These are phyloP conservation scores for Oreohelix idahoensis DNA, from an alignment of 1,140 invertebrate genomes.

Conservation along the genomic window DNA sequence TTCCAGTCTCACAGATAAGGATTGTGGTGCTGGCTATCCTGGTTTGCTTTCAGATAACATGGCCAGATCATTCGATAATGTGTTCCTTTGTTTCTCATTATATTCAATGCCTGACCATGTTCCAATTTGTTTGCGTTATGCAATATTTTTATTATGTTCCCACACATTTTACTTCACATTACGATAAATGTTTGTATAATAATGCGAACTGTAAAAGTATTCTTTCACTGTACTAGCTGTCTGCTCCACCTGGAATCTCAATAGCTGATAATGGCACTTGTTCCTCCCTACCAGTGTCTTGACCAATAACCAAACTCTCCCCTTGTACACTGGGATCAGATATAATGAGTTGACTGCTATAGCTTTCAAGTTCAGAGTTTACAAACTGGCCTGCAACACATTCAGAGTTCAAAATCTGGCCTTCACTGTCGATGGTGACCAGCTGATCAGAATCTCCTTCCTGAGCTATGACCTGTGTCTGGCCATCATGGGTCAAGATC, in stretches of 20 bases:
- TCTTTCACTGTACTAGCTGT: not conserved
- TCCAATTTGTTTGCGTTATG: too few relatives aligned
- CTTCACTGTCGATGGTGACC: slow-evolving; percentile 4
- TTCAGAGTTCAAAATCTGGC: slow-evolving; percentile 7
- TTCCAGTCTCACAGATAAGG: too few relatives aligned
- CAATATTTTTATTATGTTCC: too few relatives aligned
- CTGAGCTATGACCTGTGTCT: slow-evolving; percentile 13
- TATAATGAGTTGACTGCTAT: slow-evolving; percentile 20
- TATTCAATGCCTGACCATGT: too few relatives aligned
- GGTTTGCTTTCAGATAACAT: too few relatives aligned
- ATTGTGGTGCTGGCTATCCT: too few relatives aligned
- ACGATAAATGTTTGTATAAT: too few relatives aligned
- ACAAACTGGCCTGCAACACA: not conserved
- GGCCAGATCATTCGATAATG: too few relatives aligned
- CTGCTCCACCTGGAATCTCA: not conserved
- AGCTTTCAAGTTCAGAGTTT: not conserved
- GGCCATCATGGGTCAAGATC: not conserved
- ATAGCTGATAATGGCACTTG: slow-evolving; percentile 1
- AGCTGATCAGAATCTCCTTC: not conserved
- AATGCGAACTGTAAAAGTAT: too few relatives aligned
- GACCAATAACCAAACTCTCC: not conserved
- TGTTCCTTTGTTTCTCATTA: too few relatives aligned
- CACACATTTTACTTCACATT: too few relatives aligned
- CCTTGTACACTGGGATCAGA: slow-evolving; percentile 3
- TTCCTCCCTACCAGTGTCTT: not conserved